A percentile compares a stretch with the other conserved stretches of the same genome.
These are phyloP conservation scores for Clarias macrocephalus DNA, from an alignment of 2,113 vertebrate species.

Conservation along the genomic window DNA sequence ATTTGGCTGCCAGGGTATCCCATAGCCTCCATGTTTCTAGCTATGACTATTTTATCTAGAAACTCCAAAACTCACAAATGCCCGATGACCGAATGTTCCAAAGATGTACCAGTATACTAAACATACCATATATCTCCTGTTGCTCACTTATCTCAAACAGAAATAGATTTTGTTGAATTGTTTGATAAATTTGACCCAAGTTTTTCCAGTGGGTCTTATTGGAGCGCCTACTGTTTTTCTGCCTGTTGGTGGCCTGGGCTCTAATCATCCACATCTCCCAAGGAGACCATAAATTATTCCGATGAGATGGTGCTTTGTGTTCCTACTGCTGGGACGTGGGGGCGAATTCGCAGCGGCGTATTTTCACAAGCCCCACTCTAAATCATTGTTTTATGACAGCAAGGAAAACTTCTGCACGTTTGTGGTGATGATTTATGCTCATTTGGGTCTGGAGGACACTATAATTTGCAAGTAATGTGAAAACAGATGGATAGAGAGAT, in stretches of 20 bases:
- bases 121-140: conserved; percentile 89
- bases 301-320: conserved; percentile 96
- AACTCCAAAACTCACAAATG: conserved; percentile 99
- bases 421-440: conserved; percentile 92
- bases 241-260: conserved; percentile 96
- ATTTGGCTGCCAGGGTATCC: conserved; percentile 84
- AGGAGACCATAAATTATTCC: conserved; percentile 95
- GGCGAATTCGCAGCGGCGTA: conserved; percentile 83
- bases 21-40: conserved; percentile 80
- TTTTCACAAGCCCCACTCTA: conserved; percentile 96
- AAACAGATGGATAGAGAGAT: conserved; percentile 98
- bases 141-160: conserved; percentile 85
- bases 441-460: conserved; percentile 95
- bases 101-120: conserved; percentile 84
- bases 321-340: conserved; percentile 83
- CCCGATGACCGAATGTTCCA: conserved; percentile 87
- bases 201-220: conserved; percentile 93
- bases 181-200: conserved; percentile 96
- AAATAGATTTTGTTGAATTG: conserved; percentile 95
- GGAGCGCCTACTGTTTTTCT: conserved; percentile 98
- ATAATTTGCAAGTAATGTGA: conserved; percentile 94
- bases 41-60: conserved; percentile 93
- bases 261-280: conserved; percentile 95
- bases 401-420: conserved; percentile 91
- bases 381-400: conserved; percentile 99